Percentiles rank a stretch among this genome's conserved stretches.
These are phyloP conservation scores for Myrmecophaga tridactyla DNA, from an alignment of 2,113 vertebrate species.

Conservation along the genomic window DNA sequence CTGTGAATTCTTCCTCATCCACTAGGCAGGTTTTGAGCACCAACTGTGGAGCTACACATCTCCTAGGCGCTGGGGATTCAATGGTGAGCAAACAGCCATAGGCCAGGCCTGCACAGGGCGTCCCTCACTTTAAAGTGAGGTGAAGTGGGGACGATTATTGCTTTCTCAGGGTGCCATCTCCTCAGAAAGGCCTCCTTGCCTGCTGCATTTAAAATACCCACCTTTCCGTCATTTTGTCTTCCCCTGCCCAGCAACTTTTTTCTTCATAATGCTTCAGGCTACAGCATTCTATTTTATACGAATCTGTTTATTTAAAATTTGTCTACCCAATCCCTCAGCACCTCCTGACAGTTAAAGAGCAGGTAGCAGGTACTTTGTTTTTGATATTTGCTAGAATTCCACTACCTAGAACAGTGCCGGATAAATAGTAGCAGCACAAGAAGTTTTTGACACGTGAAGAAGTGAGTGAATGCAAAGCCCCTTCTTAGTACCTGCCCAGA, in stretches of 20 bases:
- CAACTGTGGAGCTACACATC: neutral
- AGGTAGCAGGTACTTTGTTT: neutral
- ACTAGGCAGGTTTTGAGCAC: neutral
- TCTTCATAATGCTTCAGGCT: neutral
- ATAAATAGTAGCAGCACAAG: neutral
- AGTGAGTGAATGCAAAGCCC: neutral
- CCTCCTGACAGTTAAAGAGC: neutral
- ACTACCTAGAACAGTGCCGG: neutral
- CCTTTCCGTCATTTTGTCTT: neutral
- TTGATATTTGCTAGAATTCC: neutral
- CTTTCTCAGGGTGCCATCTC: neutral
- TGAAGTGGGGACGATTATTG: neutral
- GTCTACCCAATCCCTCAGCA: accelerated
- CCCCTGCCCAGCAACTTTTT: neutral
- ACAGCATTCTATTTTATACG: too few relatives aligned
- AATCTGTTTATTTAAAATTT: neutral
- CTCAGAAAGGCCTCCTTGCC: neutral
- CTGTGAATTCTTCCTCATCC: neutral
- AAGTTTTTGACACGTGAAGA: neutral
- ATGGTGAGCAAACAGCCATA: accelerated
- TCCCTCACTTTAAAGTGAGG: too few relatives aligned
- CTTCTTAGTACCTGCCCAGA: neutral
- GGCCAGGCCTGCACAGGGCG: neutral
- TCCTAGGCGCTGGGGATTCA: neutral
- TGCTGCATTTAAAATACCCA: too few relatives aligned